Conservation (phyloP, 2,797 vertebrate genomes). For the Pitangus sulphuratus region DNA sequence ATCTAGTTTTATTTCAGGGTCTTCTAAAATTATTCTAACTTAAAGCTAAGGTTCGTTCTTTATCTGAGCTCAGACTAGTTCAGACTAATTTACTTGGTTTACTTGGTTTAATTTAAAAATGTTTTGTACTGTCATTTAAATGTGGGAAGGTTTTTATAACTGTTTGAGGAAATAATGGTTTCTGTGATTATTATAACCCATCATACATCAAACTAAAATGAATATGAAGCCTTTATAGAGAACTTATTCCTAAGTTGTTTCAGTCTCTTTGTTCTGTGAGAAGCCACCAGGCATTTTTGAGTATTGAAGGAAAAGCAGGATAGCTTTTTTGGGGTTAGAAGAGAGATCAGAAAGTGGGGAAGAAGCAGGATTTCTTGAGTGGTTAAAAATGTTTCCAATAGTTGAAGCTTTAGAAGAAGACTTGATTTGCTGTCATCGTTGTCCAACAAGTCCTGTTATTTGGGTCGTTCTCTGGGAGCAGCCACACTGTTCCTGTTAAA, state of each 20-base stretch:
- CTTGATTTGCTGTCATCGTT: not conserved
- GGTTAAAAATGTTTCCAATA: not conserved
- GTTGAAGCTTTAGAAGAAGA: not conserved
- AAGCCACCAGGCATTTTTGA: not conserved
- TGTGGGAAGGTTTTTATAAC: not conserved
- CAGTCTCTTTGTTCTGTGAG: not conserved
- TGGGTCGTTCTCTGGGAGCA: not conserved
- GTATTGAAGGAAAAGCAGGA: not conserved
- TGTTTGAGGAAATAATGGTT: not conserved
- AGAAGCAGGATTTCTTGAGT: not conserved
- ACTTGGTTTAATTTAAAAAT: not conserved
- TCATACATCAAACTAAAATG: not conserved
- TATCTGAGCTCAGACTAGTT: not conserved
- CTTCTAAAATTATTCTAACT: not conserved
- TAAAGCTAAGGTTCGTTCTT: not conserved
- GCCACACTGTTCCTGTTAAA: not conserved
- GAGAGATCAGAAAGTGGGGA: not conserved
- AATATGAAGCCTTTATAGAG: not conserved
- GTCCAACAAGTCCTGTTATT: not conserved
- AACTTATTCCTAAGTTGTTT: not conserved
- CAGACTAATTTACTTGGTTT: not conserved
- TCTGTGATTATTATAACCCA: not conserved
- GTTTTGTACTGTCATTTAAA: not conserved
- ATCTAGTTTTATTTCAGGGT: not conserved
- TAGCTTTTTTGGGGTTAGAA: not conserved